These are phyloP conservation scores for Lordiphosa mommai DNA, from an alignment of 1,140 invertebrate genomes.

Conservation along the genomic window DNA sequence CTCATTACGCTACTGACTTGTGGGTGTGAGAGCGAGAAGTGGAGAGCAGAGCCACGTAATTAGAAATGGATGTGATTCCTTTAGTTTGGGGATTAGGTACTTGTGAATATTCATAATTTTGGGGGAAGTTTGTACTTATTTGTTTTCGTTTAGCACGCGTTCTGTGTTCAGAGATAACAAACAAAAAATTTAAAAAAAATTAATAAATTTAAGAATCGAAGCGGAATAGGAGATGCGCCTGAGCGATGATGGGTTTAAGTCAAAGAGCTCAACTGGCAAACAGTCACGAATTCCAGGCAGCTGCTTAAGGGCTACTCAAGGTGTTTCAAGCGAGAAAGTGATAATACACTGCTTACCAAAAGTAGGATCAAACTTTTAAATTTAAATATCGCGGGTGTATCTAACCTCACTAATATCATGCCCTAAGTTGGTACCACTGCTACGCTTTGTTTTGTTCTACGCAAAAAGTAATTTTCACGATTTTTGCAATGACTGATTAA, in stretches of 20 bases:
- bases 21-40: conserved; percentile 14
- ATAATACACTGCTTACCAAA: no score
- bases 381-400: no score
- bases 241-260: conserved; percentile 18
- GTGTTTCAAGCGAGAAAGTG: no score
- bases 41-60: conserved; percentile 31
- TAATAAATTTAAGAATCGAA: conserved; percentile 35
- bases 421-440: no score
- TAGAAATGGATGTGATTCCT: conserved; percentile 37
- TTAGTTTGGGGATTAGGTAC: conserved; percentile 35
- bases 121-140: conserved; percentile 1
- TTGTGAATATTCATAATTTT: conserved; percentile 34
- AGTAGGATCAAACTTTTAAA: no score
- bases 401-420: no score
- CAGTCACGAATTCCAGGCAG: neutral
- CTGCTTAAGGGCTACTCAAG: no score
- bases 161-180: conserved; percentile 16
- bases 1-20: conserved; percentile 64
- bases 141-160: neutral
- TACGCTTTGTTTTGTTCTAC: no score
- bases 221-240: conserved; percentile 22
- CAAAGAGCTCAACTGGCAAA: neutral
- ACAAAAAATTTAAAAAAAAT: conserved; percentile 45
- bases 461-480: no score
- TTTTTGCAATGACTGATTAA: no score